Evolutionary conservation across 2,888 invertebrate species (phyloP), one percentile per base, ranked within the genome.

Genomic region (Pheosia gnoma): DNA sequence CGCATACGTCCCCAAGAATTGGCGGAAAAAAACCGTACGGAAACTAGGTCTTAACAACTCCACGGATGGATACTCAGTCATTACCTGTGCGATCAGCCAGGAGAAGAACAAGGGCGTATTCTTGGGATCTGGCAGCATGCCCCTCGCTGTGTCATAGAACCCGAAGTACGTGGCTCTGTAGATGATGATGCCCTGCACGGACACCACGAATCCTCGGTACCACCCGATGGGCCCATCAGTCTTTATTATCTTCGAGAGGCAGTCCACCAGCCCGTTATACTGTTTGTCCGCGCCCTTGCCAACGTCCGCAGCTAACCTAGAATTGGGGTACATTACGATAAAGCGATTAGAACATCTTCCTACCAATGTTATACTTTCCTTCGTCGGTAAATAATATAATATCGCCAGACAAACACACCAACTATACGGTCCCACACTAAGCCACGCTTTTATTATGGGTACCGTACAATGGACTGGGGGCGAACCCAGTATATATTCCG

Each of bases 121-220:
- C 94, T 98, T 97, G 49, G 98, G 97, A 84, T 98, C 97, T 11
- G 98, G 97, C 80, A 98, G 92, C 95, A 98, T 96, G 74, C 96
- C 97, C 87, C 97, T 97, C 75, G 97, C 97, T 59, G 98, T 98
- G 88, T 98, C 98, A 89, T 96, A 98, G 94, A 97, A 96, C 65
- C 98, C 98, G 88, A 98, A 98, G 95, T 98, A 98, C 58, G 98
- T 96, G 45, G 98, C 98, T 84, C 98, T 96, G 94, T 98, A 99
- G 86, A 98, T 98, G 84, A 98, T 96, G 88, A 98, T 98, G 84
- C 98, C 98, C 94, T 98, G 98, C 65, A 98, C 98, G 45, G 98
- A 98, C 67, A 98, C 98, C 74, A 97, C 94, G 91, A 98, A 98
- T 60, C 98, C 98, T 83, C 97, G 95, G 94, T 99, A 99, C 71